Evolutionary conservation across 2,113 vertebrate genomes (phyloP).

Genomic region (Acrocephalus kingi): DNA sequence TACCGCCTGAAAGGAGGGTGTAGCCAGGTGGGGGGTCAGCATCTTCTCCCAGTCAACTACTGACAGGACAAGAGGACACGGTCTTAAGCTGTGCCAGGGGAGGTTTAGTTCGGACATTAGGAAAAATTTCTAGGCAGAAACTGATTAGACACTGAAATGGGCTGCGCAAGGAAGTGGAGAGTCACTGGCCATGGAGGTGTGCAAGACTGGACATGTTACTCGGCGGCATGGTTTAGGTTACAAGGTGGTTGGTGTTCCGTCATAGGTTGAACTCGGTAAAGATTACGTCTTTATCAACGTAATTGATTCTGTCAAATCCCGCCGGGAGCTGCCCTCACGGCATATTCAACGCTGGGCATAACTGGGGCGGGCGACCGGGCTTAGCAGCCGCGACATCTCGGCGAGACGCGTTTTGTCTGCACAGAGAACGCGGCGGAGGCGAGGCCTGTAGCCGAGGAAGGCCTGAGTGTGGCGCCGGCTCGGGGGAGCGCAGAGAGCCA

Average conservation of each 20-base stretch:
- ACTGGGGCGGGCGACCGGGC: accelerated
- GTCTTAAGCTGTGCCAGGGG: background rate
- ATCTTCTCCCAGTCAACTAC: background rate
- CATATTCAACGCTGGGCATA: accelerated
- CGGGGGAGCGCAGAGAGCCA: no score
- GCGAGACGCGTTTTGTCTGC: accelerated
- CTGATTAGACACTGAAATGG: background rate
- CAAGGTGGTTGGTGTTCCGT: background rate
- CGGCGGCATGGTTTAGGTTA: background rate
- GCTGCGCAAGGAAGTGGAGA: background rate
- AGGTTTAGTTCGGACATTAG: background rate
- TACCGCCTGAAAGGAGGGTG: background rate
- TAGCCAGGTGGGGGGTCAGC: no score
- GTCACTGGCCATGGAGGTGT: background rate
- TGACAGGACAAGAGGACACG: background rate
- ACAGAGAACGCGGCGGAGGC: accelerated
- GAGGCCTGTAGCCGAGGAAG: accelerated
- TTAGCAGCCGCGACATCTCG: accelerated
- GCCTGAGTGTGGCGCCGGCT: no score
- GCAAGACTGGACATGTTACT: background rate
- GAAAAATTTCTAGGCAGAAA: no score
- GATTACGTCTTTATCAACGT: background rate
- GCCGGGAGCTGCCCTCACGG: no score
- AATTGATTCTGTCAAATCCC: background rate
- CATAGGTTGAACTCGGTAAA: background rate